Conservation (phyloP, 2,113 vertebrate genomes). For the Tursiops truncatus region DNA sequence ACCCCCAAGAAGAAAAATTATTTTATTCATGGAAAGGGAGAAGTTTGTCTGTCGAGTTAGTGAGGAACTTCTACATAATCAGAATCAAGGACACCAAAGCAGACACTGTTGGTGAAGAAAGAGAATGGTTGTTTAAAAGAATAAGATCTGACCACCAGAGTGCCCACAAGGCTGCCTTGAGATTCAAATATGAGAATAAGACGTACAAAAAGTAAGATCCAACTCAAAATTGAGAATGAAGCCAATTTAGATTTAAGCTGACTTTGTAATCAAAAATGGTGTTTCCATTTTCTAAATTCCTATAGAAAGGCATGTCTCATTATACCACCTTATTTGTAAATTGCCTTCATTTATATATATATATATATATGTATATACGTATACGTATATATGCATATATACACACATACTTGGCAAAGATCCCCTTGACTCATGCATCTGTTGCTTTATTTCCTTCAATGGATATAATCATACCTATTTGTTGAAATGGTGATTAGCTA, state of each 20-base stretch:
- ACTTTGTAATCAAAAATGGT: conserved; percentile 11
- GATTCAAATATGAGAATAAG: not conserved
- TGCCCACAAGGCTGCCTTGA: not conserved
- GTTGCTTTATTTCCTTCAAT: not conserved
- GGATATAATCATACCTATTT: not conserved
- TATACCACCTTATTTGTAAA: not conserved
- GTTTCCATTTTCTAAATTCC: conserved; percentile 35
- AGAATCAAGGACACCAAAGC: not conserved
- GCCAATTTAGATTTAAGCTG: conserved; percentile 18
- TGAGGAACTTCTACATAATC: not conserved
- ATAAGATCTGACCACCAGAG: not conserved
- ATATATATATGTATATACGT: no score
- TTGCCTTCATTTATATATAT: no score
- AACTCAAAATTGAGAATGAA: conserved; percentile 38
- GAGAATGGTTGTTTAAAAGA: not conserved
- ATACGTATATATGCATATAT: not conserved
- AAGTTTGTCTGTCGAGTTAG: not conserved
- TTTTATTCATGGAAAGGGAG: conserved; percentile 15
- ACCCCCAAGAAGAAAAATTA: conserved; percentile 12
- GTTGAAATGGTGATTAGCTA: conserved; percentile 3
- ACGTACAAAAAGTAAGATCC: not conserved
- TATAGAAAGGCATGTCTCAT: not conserved
- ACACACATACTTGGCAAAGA: not conserved
- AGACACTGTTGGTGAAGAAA: not conserved
- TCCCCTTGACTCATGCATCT: not conserved